phyloP scores from a whole-genome alignment of 2,888 invertebrate genomes.

The Pollenia labialis region DNA sequence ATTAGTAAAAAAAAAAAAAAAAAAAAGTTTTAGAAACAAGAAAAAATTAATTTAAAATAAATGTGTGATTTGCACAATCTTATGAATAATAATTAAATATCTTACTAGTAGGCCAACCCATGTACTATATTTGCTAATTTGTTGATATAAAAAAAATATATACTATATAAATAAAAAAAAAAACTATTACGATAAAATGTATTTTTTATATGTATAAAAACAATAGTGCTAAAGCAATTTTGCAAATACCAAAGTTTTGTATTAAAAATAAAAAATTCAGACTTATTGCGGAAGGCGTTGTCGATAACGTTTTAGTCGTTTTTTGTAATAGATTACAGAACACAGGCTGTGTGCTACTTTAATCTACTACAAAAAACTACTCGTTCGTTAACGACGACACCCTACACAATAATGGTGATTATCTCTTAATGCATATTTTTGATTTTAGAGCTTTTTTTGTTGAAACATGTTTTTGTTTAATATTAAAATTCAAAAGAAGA shows the following conservation, averaged over 20 bases:
- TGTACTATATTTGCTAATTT: constrained; percentile 64
- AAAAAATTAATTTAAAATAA: constrained; percentile 18
- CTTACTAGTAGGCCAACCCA: constrained; percentile 53
- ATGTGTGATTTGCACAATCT: constrained; percentile 69
- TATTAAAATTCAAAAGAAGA: constrained; percentile 11
- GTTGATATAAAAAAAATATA: constrained; percentile 44
- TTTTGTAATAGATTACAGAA: too few species aligned
- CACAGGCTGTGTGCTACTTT: too few species aligned
- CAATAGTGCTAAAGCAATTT: constrained; percentile 56
- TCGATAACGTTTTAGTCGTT: too few species aligned
- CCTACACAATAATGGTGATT: background rate
- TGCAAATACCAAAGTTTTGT: constrained; percentile 70
- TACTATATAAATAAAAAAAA: constrained; percentile 13
- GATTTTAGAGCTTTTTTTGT: constrained; percentile 29
- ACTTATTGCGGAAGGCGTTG: too few species aligned
- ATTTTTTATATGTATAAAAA: constrained; percentile 54
- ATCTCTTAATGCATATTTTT: constrained; percentile 21
- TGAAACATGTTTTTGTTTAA: constrained; percentile 9
- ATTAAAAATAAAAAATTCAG: constrained; percentile 39
- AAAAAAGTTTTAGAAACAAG: constrained; percentile 28
- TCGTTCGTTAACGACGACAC: too few species aligned
- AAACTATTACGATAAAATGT: constrained; percentile 29
- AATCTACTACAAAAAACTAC: too few species aligned
- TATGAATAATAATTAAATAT: constrained; percentile 45
- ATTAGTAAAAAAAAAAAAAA: constrained; percentile 41